Conservation (phyloP, 2,888 invertebrate genomes). For the Crepidodera aurea region DNA sequence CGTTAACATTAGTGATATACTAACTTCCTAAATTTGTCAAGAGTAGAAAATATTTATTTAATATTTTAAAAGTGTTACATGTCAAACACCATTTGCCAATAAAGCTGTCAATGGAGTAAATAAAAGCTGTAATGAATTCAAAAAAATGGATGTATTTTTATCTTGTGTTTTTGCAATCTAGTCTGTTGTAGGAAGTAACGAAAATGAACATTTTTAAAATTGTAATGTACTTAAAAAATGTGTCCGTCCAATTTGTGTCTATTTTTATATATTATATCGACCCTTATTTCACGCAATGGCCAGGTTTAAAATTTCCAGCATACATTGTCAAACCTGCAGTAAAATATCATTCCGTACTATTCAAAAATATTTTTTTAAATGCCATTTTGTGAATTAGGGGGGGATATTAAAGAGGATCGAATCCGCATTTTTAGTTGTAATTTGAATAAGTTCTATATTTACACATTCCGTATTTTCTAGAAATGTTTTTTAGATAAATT, state of each 20-base stretch:
- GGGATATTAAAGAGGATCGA: constrained; percentile 8
- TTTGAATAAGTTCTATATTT: constrained; percentile 2
- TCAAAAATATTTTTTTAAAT: too few species aligned
- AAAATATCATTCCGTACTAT: too few species aligned
- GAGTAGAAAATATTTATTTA: too few species aligned
- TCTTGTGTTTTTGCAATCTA: background rate
- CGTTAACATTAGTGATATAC: too few species aligned
- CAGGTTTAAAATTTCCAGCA: too few species aligned
- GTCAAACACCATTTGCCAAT: too few species aligned
- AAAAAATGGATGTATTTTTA: too few species aligned
- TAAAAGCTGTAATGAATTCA: too few species aligned
- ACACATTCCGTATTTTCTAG: constrained; percentile 20
- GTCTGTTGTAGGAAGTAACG: background rate
- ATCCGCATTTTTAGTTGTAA: background rate
- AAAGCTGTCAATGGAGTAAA: too few species aligned
- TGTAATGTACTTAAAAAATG: constrained; percentile 43
- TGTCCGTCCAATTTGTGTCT: constrained; percentile 43
- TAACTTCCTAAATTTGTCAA: too few species aligned
- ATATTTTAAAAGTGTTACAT: too few species aligned
- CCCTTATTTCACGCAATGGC: background rate
- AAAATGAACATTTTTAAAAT: background rate
- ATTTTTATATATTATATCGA: constrained; percentile 29
- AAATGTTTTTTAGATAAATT: constrained; percentile 6
- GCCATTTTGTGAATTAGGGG: background rate
- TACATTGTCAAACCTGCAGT: too few species aligned